Evolutionary conservation across 92 coral and sea anemone species (phyloP).

Genomic region (Zoanthus gigantus): DNA sequence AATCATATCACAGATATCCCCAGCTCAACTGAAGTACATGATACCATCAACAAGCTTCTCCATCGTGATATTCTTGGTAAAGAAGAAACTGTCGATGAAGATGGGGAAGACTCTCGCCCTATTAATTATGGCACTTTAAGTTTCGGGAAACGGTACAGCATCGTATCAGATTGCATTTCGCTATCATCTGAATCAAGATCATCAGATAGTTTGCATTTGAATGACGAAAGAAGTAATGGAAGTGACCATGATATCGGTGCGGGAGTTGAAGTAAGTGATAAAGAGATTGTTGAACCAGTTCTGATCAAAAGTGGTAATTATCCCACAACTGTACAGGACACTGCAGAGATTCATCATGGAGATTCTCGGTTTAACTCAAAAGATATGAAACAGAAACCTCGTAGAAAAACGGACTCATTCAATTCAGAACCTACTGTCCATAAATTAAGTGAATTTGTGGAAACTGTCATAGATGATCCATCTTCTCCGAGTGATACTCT

Average conservation of each 20-base stretch:
- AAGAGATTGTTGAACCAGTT: constrained; percentile 69
- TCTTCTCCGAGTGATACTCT: constrained; percentile 58
- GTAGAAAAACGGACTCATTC: neutral
- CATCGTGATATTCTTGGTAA: constrained; percentile 34
- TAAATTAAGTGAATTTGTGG: constrained; percentile 52
- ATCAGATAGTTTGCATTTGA: constrained; percentile 71
- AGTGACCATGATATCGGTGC: neutral
- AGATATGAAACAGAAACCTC: constrained; percentile 8
- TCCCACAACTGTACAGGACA: neutral
- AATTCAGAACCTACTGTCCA: neutral
- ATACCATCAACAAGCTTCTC: constrained; percentile 20
- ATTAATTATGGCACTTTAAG: constrained; percentile 78
- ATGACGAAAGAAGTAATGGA: constrained; percentile 63
- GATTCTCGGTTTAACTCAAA: neutral
- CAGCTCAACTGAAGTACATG: constrained; percentile 12
- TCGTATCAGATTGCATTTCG: constrained; percentile 98
- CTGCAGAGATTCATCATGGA: constrained; percentile 4
- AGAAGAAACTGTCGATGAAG: constrained; percentile 53
- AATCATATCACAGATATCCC: neutral
- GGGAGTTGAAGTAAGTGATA: constrained; percentile 2
- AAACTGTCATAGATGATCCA: constrained; percentile 81
- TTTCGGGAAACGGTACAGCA: constrained; percentile 95
- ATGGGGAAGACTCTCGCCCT: constrained; percentile 61
- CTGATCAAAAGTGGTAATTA: neutral
- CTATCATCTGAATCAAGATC: constrained; percentile 92